Base-by-base conservation (phyloP, 2,113 vertebrate genomes). In the Gnathonemus echidnorhynchus region DNA sequence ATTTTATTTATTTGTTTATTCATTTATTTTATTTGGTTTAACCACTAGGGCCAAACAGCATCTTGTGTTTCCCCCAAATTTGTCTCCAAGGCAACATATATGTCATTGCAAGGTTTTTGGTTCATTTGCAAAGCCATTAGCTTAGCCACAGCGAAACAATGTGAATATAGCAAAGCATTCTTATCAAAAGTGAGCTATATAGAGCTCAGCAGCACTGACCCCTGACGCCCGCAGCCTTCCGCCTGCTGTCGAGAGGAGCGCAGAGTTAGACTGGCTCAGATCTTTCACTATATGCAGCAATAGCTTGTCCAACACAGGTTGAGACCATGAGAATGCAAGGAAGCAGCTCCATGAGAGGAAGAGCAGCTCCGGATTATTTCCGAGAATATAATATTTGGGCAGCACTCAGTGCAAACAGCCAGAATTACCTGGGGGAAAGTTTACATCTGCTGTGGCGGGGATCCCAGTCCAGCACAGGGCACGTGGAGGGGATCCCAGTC, bases 21-120 rank as follows among this genome's bases (percentile, higher is more conserved):
- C 62, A 31, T 84, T 11, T 35, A 42, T 84, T 11, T 35, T 27
- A 31, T 62, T 86, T 88, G 86, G 90, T 90, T 77, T 86, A 87
- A 10, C 21, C 77, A 50, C 88, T 91, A 87, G 90, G 89, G 89
- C 91, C 90, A 92, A 93, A 90, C 24, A 84, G 91, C 74, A 39
- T 46, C 56, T 86, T 91, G 91, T 92, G 93, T 94, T 86, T 74
- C 86, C 31, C 86, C 86, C 84, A 92, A 91, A 92, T 88, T 88
- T 62, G 91, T 94, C 91, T 83, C 92, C 89, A 89, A 83, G 52
- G 92, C 86, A 91, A 92, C 91, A 77, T 70, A 88, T 91, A 91
- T 91, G 86, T 88, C 89, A 6, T 52, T 91, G 62, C 49, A 46
- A 48, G 8, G 35, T 4, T 58, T 19, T 31, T 50, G 2, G 84